phyloP scores from a whole-genome alignment of 92 coral and sea anemone species.

The Siderastrea siderea region DNA sequence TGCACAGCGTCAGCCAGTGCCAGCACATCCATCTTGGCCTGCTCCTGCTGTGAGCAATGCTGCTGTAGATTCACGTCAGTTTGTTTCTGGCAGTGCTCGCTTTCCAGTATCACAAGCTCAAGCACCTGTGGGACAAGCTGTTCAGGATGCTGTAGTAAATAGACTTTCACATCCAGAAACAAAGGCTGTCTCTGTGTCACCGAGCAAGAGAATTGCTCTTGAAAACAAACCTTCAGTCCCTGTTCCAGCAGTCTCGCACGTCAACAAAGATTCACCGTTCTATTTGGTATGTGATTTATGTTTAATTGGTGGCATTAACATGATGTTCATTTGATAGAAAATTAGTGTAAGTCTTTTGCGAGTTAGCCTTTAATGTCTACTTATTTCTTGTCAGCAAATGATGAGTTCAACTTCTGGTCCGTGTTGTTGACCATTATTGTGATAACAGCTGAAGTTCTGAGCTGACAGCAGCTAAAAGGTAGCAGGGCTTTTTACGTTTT shows the following conservation, averaged over 20 bases:
- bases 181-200: constrained; percentile 77
- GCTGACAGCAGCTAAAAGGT: constrained; percentile 51
- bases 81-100: constrained; percentile 11
- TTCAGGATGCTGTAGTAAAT: constrained; percentile 13
- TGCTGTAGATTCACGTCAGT: constrained; percentile 14
- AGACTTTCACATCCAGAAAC: constrained; percentile 61
- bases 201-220: constrained; percentile 83
- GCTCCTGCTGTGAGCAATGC: constrained; percentile 36
- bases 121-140: constrained; percentile 23
- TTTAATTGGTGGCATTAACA: no score
- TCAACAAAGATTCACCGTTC: constrained; percentile 78
- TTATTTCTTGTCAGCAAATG: constrained; percentile 66
- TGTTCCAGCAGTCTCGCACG: constrained; percentile 20
- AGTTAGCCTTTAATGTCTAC: background rate
- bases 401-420: constrained; percentile 96
- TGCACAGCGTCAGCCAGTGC: constrained; percentile 47
- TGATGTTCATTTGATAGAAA: no score
- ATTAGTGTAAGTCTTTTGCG: no score
- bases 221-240: constrained; percentile 60
- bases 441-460: constrained; percentile 88
- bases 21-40: constrained; percentile 33
- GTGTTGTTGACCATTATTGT: constrained; percentile 83
- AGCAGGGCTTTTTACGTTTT: background rate
- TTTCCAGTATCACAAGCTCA: background rate
- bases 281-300: constrained; percentile 73